Base-by-base conservation (phyloP, 2,113 vertebrate species). In the Dipodomys merriami region DNA sequence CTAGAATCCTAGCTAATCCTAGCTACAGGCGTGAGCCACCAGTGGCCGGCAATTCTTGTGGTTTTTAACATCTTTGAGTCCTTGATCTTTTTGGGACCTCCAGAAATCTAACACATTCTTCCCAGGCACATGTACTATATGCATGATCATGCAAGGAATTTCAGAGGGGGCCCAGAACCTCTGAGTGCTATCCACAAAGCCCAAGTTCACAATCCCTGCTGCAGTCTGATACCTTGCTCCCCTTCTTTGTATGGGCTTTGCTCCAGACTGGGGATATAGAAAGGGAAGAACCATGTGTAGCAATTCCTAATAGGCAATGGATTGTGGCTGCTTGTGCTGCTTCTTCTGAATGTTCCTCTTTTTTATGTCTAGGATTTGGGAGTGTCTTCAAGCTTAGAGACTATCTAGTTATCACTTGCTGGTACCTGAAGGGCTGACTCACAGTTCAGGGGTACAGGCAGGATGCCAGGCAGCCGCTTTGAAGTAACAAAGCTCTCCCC, bases 21-120 rank as follows among this genome's bases (percentile, higher is more conserved):
- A n/a, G n/a, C n/a, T 39, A 39, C 39, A 39, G 39, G 39, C 39
- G 5, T 39, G 39, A 39, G 39, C 39, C 39, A 39, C 39, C 39
- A 39, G 39, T 39, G 39, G 39, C 39, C 3, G 39, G 39, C 44
- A 27, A 30, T 67, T 44, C 65, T 69, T 53, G 5, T 88, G 68
- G 15, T 83, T 64, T n/a, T 90, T 71, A 89, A 44, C 64, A 13
- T 65, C 76, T 23, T 69, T 0, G 25, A 39, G 73, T 81, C 81
- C 23, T 19, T 62, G 64, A 90, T 74, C 72, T 91, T 88, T 57
- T n/a, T 49, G 57, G 87, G 92, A 18, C 67, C 64, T 49, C 44
- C 2, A 44, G 53, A 27, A 29, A 90, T 3, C 82, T 27, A n/a
- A 7, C 7, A 39, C 7, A 19, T 2, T 90, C 64, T 77, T 91